Conservation (phyloP, 2,888 invertebrate species). For the Philhelius pedissequus region DNA sequence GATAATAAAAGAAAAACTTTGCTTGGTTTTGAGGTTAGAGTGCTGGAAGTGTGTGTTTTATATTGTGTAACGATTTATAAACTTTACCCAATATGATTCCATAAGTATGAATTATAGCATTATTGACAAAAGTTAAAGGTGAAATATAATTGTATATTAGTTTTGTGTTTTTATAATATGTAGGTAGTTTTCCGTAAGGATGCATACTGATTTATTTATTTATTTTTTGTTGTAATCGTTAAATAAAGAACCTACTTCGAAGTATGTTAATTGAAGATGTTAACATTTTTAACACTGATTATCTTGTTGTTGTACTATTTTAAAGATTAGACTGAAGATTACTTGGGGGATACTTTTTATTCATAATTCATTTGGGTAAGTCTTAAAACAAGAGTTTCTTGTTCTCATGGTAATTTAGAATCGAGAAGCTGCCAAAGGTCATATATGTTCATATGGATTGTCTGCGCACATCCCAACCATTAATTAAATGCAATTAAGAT, state of each 20-base stretch:
- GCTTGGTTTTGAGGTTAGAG: not conserved
- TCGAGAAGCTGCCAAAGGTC: not conserved
- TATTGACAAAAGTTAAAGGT: conserved; percentile 15
- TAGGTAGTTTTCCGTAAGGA: not conserved
- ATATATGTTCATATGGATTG: no score
- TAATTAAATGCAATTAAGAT: no score
- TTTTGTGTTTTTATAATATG: no score
- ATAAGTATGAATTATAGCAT: not conserved
- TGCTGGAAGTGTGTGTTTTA: not conserved
- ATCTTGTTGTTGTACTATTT: not conserved
- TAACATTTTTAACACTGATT: not conserved
- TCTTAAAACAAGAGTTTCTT: not conserved
- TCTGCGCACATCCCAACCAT: no score
- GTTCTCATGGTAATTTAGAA: conserved; percentile 11
- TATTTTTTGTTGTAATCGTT: not conserved
- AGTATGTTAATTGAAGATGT: not conserved
- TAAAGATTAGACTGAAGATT: not conserved
- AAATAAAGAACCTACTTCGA: not conserved
- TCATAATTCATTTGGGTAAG: not conserved
- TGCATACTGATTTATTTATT: not conserved
- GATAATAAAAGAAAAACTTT: not conserved
- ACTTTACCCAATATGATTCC: not conserved
- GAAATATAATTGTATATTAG: conserved; percentile 13
- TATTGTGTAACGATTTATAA: conserved; percentile 23
- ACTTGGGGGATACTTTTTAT: not conserved